Base-by-base conservation (phyloP, 1,140 invertebrate genomes). In the Caenorhabditis remanei region DNA sequence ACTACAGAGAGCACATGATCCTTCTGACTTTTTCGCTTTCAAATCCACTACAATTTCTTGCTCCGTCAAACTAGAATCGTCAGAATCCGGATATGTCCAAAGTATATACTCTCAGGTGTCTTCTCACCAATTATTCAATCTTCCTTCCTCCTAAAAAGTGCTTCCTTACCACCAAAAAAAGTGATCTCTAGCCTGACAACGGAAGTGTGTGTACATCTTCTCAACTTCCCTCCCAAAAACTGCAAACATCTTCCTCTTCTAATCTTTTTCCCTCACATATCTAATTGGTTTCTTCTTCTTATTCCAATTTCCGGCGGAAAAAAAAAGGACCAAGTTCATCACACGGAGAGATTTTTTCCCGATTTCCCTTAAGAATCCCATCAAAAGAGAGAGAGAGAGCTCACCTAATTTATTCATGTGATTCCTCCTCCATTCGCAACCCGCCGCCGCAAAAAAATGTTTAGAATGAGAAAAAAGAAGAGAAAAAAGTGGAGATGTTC, bases 321-420 rank as follows among this genome's bases (percentile, higher is more conserved):
- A 32, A 32, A 32, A 32, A 32, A 32, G 32, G 71, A 53, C 71
- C 46, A 79, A 79, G 71, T 79, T 79, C 71, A 79, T 79, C 43
- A 41, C 3, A 4, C n/a, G 14, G 6, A 32, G 32, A 32, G 14
- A 58, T 24, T 71, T 71, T 71, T 46, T 19, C 7, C 7, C 7
- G 4, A 19, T 46, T 71, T 46, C 24, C 32, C 32, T 32, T 32
- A 32, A 32, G 32, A 32, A 32, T 32, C 32, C 32, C 32, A 32
- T 32, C 32, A 32, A 32, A 32, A 32, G 32, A 32, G 32, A 1
- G 32, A 32, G 32, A 32, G 32, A 32, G 32, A 24, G 46, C 71
- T 46, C 71, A 79, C 71, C 46, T 79, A 79, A 79, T 79, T 79
- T 79, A 79, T 79, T 79, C 71, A 79, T 79, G 71, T 50, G 71